Percentiles rank a stretch among this genome's conserved stretches.
These are phyloP conservation scores for Drosophila gaucha DNA, from an alignment of 2,888 invertebrate genomes.

Conservation along the genomic window DNA sequence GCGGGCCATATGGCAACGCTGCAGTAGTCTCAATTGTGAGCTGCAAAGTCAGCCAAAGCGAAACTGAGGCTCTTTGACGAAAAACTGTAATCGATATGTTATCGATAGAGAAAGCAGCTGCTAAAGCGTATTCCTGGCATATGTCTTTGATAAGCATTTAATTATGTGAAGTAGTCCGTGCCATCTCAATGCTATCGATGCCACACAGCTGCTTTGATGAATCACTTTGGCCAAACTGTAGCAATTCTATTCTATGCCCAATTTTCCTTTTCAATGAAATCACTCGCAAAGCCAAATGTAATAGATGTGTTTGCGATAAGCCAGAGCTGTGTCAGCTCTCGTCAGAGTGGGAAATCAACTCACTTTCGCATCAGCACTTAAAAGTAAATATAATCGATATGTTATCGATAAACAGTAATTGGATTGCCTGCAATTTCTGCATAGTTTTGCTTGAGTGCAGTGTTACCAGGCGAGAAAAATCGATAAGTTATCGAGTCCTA, in stretches of 20 bases:
- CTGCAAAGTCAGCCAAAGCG: neutral
- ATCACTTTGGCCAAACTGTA: neutral
- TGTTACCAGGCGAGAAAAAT: no score
- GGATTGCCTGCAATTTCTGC: no score
- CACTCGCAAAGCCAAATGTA: neutral
- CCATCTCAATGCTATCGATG: neutral
- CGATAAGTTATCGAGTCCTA: no score
- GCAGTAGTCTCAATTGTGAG: conserved; percentile 29
- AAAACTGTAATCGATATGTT: conserved; percentile 7
- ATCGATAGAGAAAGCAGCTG: conserved; percentile 3
- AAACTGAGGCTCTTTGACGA: neutral
- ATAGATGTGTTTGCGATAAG: neutral
- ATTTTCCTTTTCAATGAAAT: neutral
- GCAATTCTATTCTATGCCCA: neutral
- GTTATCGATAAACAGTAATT: neutral
- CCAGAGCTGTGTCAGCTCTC: neutral
- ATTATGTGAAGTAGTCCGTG: neutral
- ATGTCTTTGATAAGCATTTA: neutral
- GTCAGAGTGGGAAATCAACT: neutral
- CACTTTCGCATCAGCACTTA: neutral
- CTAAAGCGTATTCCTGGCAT: neutral
- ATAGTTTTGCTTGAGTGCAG: neutral
- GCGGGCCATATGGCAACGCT: conserved; percentile 27
- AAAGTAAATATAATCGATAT: neutral
- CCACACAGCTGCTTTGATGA: neutral